Percentiles rank a stretch among this genome's conserved stretches.
phyloP scores from a whole-genome alignment of 2,797 vertebrate species.

The Remorina albescens region DNA sequence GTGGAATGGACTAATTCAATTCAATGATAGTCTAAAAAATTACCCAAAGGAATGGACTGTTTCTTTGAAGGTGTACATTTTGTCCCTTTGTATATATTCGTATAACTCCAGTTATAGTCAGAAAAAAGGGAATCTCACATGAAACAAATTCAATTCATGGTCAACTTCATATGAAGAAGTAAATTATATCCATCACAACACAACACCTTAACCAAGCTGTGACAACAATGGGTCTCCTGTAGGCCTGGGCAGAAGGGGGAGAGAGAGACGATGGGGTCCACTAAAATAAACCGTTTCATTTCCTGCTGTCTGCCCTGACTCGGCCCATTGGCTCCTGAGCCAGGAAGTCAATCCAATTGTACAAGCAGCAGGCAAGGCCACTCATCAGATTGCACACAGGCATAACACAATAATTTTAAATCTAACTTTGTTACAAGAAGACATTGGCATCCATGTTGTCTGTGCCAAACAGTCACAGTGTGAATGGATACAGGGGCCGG shows the following conservation, averaged over 20 bases:
- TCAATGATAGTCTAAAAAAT: conserved; percentile 11
- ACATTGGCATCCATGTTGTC: conserved; percentile 23
- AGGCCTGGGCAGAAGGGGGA: neutral
- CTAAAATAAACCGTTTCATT: neutral
- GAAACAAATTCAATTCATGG: neutral
- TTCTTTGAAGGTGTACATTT: conserved; percentile 43
- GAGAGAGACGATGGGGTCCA: neutral
- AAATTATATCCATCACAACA: neutral
- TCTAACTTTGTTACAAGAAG: conserved; percentile 16
- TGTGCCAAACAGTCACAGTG: conserved; percentile 22
- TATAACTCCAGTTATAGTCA: neutral
- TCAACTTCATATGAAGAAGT: neutral
- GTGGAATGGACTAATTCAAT: conserved; percentile 44
- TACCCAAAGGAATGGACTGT: too few species aligned
- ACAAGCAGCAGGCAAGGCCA: neutral
- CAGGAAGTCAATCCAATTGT: neutral
- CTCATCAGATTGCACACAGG: conserved; percentile 27
- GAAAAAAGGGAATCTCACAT: neutral
- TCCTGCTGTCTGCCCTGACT: neutral
- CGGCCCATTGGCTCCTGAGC: neutral
- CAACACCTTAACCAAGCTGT: neutral
- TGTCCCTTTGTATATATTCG: conserved; percentile 30
- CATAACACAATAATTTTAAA: conserved; percentile 27
- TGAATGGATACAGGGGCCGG: too few species aligned
- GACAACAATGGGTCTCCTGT: too few species aligned